Evolutionary conservation across 2,888 invertebrate genomes (phyloP), one percentile per base, ranked within the genome.

Genomic region (Rotaria sp.): DNA sequence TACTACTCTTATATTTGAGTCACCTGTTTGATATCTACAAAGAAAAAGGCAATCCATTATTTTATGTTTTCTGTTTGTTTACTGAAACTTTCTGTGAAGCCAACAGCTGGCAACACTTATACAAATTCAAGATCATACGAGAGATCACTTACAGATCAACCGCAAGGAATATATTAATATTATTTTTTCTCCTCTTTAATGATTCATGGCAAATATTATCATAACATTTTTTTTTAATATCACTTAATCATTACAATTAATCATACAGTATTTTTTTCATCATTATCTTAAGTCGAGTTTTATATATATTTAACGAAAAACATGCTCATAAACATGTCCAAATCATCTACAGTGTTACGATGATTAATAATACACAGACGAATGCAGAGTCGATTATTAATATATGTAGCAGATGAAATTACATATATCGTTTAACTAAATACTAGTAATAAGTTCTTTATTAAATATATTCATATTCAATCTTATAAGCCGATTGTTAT

Each of bases 61-160:
- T 11, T 45, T 50, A 1, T 50, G 15, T 50, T 67, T 67, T 67
- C 11, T 67, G 5, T 67, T 67, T 67, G 21, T 67, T 38, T 67
- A 67, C 7, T 67, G 15, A n/a, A 59, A 11, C 67, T 15, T 15
- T 35, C 0, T 38, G 21, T 15, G 35, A 35, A 67, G 67, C 67
- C 67, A 67, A 38, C 67, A 67, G 35, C 35, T 67, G 67, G 35
- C 67, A 67, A 67, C 67, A 67, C 67, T 67, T 67, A 67, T 38
- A 18, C 21, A 21, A 38, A 38, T 67, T 67, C 35, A 67, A 67
- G 35, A 67, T 21, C 67, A 67, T 35, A 1, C 0, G 18, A 35
- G 21, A 67, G 67, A 67, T 67, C 67, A 67, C 35, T 67, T 67
- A 35, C 35, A 67, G 35, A 67, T 67, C 35, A 67, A 38, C 21